A percentile compares a stretch with the other conserved stretches of the same genome.
Evolutionary conservation across 2,113 vertebrate species (phyloP).

Genomic region (Camelus bactrianus): DNA sequence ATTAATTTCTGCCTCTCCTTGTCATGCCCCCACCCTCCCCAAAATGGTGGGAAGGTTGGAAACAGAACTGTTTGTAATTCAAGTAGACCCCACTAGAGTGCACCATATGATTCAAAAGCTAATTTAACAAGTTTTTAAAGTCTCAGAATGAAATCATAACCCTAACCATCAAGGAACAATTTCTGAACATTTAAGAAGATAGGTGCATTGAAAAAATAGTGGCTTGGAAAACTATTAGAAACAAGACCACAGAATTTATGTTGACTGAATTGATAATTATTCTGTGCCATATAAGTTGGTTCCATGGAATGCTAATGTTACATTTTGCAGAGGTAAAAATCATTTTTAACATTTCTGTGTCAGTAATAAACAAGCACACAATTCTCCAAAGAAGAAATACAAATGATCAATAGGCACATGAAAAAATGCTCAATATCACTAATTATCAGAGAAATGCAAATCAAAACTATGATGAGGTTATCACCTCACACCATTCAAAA

Average conservation of each 20-base stretch:
- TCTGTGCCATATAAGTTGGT: background rate
- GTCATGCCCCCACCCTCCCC: background rate
- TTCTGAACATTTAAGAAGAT: conserved; percentile 26
- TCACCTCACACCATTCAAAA: no score
- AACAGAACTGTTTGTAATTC: conserved; percentile 46
- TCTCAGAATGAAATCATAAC: background rate
- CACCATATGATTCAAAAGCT: background rate
- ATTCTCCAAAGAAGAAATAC: no score
- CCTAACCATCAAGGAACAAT: background rate
- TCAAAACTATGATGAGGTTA: no score
- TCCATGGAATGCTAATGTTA: background rate
- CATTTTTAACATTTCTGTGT: background rate
- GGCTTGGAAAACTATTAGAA: background rate
- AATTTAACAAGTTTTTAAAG: background rate
- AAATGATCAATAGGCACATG: no score
- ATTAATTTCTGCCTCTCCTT: background rate
- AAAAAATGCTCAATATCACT: no score
- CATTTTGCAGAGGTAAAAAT: conserved; percentile 56
- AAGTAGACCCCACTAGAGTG: conserved; percentile 12
- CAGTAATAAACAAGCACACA: background rate
- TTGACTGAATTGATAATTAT: conserved; percentile 51
- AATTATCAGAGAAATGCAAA: no score
- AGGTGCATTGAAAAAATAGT: background rate
- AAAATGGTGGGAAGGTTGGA: background rate
- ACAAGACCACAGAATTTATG: conserved; percentile 1